A percentile compares a stretch with the other conserved stretches of the same genome.
These are phyloP conservation scores for Eupithecia abbreviata DNA, from an alignment of 2,888 invertebrate genomes.

Conservation along the genomic window DNA sequence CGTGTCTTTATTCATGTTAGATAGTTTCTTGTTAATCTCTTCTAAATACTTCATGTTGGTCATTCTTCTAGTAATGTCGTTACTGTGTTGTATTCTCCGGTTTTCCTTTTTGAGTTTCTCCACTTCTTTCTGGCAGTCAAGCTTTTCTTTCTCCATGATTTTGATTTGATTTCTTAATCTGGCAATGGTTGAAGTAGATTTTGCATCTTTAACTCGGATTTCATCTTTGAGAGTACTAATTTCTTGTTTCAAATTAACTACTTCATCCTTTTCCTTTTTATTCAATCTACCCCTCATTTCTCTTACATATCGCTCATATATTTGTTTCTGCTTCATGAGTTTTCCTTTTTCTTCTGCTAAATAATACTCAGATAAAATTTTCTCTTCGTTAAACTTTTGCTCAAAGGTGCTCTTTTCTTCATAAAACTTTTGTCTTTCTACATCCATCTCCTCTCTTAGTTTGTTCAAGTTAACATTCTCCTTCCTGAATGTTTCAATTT, in stretches of 20 bases:
- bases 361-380: slow-evolving; percentile 85
- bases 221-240: slow-evolving; percentile 86
- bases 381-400: slow-evolving; percentile 86
- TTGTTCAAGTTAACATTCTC: slow-evolving; percentile 78
- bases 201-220: slow-evolving; percentile 88
- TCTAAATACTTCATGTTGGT: slow-evolving; percentile 90
- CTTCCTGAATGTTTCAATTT: slow-evolving; percentile 82
- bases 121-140: slow-evolving; percentile 85
- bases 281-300: slow-evolving; percentile 86
- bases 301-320: slow-evolving; percentile 87
- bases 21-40: slow-evolving; percentile 87
- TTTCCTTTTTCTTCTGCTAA: slow-evolving; percentile 88
- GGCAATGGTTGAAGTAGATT: slow-evolving; percentile 88
- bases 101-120: slow-evolving; percentile 88
- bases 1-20: slow-evolving; percentile 63
- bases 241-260: slow-evolving; percentile 86
- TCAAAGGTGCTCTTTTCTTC: slow-evolving; percentile 85
- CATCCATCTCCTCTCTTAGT: slow-evolving; percentile 85
- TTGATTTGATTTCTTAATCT: slow-evolving; percentile 89
- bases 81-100: slow-evolving; percentile 84
- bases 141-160: slow-evolving; percentile 88
- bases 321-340: slow-evolving; percentile 85
- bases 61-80: slow-evolving; percentile 81
- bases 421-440: slow-evolving; percentile 84
- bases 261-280: slow-evolving; percentile 88